Evolutionary conservation across 2,797 vertebrate species (phyloP), one percentile per base, ranked within the genome.

Genomic region (Melanotaenia maccullochi): DNA sequence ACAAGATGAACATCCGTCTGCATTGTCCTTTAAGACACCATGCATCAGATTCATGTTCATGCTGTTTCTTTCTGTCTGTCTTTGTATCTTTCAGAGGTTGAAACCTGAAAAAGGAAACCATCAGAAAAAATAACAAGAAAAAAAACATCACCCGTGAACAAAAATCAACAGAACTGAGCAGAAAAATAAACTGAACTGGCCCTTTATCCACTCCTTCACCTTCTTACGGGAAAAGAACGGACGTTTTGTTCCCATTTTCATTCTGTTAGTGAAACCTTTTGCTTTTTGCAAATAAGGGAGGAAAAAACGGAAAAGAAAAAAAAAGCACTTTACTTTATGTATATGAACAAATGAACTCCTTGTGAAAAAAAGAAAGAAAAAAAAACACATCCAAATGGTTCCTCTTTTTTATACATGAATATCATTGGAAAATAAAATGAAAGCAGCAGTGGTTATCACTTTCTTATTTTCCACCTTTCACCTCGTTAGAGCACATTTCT

Each of bases 391-490:
- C 61, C 71, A 59, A 42, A 61, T 76, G 72, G 78, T 80, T 84
- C 62, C 68, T 84, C 94, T 93, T 87, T 90, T 93, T 95, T 95
- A 94, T 94, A 94, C 95, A 95, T 93, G 87, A 90, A 83, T 87
- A 94, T 91, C 87, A 91, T 93, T 94, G 94, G 86, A 93, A 95
- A 95, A 95, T 95, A 95, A 95, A 87, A 87, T 91, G 90, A 93
- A 70, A 75, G 89, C 90, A 93, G 93, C 90, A 91, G 80, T 87
- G 77, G 82, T 90, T 66, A 75, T 86, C 85, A 83, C 64, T 82
- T 76, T 65, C 56, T 73, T 86, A 74, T 62, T 24, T 35, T 20
- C 89, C 20, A n/a, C 60, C 42, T 60, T 71, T 78, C 74, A 81
- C 71, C 74, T 88, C 75, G 76, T 91, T 91, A 86, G 80, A 92